phyloP scores from a whole-genome alignment of 2,888 invertebrate genomes.

The Colostygia pectinataria region DNA sequence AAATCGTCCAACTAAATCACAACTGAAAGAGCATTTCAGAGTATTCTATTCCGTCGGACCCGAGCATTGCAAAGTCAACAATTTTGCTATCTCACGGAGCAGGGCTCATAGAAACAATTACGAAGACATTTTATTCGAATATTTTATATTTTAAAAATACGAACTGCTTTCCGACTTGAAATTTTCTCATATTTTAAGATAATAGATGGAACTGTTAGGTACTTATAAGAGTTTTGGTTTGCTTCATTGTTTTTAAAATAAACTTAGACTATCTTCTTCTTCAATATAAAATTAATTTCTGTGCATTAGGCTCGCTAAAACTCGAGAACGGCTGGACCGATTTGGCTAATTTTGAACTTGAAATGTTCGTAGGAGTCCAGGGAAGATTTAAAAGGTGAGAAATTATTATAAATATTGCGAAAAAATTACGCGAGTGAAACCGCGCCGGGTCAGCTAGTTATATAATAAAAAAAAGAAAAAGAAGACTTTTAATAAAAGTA shows the following conservation, averaged over 20 bases:
- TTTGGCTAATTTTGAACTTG: no score
- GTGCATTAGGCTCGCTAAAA: no score
- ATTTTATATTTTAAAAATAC: slow-evolving; percentile 35
- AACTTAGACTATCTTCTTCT: background rate
- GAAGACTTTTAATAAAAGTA: no score
- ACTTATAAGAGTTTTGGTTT: background rate
- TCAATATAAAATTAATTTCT: no score
- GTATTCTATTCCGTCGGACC: slow-evolving; percentile 40
- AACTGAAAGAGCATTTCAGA: slow-evolving; percentile 31
- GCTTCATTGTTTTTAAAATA: background rate
- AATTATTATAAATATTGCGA: no score
- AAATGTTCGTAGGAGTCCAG: no score
- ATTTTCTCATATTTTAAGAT: slow-evolving; percentile 21
- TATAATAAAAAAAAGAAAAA: no score
- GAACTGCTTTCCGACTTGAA: slow-evolving; percentile 15
- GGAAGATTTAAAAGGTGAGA: no score
- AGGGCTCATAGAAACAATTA: slow-evolving; percentile 49
- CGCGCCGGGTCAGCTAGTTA: no score
- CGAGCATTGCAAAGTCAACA: slow-evolving; percentile 36
- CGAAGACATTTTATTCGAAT: slow-evolving; percentile 42
- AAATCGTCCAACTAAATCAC: slow-evolving; percentile 29
- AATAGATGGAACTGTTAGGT: slow-evolving; percentile 14
- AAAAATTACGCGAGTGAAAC: no score
- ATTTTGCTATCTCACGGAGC: slow-evolving; percentile 43
- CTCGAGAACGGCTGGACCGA: no score